These are phyloP conservation scores for Caenorhabditis remanei DNA, from an alignment of 1,140 invertebrate species.

Conservation along the genomic window DNA sequence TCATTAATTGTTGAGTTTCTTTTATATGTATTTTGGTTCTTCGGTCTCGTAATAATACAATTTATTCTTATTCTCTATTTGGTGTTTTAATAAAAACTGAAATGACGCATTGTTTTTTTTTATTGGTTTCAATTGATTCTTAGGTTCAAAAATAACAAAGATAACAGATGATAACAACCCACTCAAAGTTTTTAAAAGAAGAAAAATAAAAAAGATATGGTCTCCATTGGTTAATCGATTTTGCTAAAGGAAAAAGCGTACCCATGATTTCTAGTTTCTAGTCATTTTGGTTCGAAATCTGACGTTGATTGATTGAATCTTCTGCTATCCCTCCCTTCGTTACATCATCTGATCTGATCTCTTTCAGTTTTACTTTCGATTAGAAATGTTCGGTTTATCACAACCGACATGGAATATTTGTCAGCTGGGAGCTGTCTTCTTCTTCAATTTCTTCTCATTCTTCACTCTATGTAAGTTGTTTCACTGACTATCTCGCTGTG, in stretches of 20 bases:
- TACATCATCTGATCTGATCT: not conserved
- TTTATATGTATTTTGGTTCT: no score
- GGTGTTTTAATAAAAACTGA: no score
- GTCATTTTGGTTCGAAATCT: no score
- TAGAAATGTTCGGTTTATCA: conserved; percentile 28
- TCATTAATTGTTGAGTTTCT: not conserved
- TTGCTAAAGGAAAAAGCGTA: no score
- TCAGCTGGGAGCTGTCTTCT: conserved; percentile 22
- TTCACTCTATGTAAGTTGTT: conserved; percentile 27
- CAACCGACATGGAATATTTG: conserved; percentile 39
- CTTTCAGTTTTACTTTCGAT: conserved; percentile 1
- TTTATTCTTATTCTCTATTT: no score
- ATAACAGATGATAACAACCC: not conserved
- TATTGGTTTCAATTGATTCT: not conserved
- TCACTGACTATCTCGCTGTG: not conserved
- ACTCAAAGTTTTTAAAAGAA: not conserved
- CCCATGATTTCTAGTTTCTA: no score
- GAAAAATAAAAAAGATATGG: no score
- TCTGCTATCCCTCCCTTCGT: not conserved
- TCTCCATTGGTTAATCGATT: no score
- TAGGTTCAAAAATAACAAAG: not conserved
- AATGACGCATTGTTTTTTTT: conserved; percentile 33
- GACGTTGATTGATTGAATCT: not conserved
- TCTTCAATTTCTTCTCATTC: conserved; percentile 46
- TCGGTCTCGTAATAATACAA: no score